These are phyloP conservation scores for Actinia tenebrosa DNA, from an alignment of 64 coral and sea anemone genomes.

Conservation along the genomic window DNA sequence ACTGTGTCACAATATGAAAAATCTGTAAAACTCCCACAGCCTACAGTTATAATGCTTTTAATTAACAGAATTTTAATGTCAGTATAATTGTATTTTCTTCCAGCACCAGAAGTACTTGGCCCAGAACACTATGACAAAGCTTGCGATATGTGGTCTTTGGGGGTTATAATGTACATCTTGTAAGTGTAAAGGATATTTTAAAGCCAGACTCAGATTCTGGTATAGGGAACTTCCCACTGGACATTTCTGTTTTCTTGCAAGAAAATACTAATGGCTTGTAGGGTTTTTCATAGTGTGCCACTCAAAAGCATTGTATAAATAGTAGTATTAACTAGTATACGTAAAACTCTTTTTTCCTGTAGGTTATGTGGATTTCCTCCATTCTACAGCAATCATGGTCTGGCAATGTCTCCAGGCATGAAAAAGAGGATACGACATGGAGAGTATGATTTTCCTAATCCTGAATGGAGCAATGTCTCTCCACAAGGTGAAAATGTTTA, in stretches of 20 bases:
- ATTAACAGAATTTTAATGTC: background rate
- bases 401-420: slow-evolving; percentile 96
- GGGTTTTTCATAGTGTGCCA: background rate
- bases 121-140: slow-evolving; percentile 89
- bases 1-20: too few relatives aligned
- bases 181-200: slow-evolving; percentile 39
- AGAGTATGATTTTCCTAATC: slow-evolving; percentile 89
- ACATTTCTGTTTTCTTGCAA: too few relatives aligned
- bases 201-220: too few relatives aligned
- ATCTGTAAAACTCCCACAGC: too few relatives aligned
- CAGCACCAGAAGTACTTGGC: slow-evolving; percentile 94
- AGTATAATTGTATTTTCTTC: background rate
- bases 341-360: background rate
- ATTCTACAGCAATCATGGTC: slow-evolving; percentile 97
- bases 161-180: slow-evolving; percentile 97
- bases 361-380: slow-evolving; percentile 96
- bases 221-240: too few relatives aligned
- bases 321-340: background rate
- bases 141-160: slow-evolving; percentile 95
- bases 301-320: background rate
- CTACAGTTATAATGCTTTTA: background rate
- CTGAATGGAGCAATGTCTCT: slow-evolving; percentile 91
- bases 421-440: slow-evolving; percentile 94
- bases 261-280: background rate
- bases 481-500: slow-evolving; percentile 46